Conservation (phyloP, 2,797 vertebrate species). For the Myotis planiceps region DNA sequence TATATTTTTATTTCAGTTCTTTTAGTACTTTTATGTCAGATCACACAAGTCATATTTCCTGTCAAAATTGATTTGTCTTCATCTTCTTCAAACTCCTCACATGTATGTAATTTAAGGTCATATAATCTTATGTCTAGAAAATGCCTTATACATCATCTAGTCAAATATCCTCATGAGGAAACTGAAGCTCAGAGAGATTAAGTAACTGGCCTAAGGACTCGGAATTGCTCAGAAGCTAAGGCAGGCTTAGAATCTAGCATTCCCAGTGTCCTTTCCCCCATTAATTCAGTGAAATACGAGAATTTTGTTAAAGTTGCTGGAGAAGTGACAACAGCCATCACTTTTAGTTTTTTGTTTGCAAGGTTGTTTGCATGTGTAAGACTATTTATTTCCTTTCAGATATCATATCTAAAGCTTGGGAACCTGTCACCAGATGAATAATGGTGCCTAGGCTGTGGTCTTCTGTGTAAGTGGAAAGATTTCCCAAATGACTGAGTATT, state of each 20-base stretch:
- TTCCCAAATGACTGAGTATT: slow-evolving; percentile 34
- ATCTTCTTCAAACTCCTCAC: neutral
- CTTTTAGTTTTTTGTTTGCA: slow-evolving; percentile 21
- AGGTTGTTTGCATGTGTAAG: slow-evolving; percentile 38
- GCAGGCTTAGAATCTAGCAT: neutral
- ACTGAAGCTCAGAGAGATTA: neutral
- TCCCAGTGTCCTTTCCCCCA: neutral
- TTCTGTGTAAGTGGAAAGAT: neutral
- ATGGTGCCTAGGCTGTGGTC: neutral
- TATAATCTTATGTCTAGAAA: neutral
- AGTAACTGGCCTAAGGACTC: neutral
- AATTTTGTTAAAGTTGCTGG: neutral
- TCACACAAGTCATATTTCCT: slow-evolving; percentile 7
- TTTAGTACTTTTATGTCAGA: slow-evolving; percentile 6
- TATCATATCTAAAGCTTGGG: slow-evolving; percentile 14
- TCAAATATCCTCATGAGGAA: neutral
- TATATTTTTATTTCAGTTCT: slow-evolving; percentile 40
- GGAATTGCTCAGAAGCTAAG: neutral
- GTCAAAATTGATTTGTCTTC: neutral
- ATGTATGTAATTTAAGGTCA: neutral
- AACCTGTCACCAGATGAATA: slow-evolving; percentile 30
- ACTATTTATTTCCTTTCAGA: slow-evolving; percentile 58
- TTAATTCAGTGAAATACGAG: neutral
- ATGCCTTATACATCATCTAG: neutral
- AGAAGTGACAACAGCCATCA: slow-evolving; percentile 41